These are phyloP conservation scores for Sebastes glaucus DNA, from an alignment of 2,797 vertebrate species.

Conservation along the genomic window DNA sequence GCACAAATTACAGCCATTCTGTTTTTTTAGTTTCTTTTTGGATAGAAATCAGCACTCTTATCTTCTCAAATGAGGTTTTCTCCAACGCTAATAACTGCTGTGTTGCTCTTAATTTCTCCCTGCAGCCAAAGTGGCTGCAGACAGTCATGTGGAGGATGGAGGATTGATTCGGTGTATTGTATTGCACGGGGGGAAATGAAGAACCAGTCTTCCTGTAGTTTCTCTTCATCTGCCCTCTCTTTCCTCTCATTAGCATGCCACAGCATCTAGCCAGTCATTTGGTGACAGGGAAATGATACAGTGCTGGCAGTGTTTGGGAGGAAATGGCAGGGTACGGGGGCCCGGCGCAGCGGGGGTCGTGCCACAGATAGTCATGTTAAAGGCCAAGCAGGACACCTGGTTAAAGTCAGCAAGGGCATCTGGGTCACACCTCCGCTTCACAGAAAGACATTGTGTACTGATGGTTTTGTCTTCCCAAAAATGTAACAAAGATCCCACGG, in stretches of 20 bases:
- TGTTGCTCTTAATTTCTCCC: conserved; percentile 94
- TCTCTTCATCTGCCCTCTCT: conserved; percentile 91
- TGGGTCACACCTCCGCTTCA: conserved; percentile 60
- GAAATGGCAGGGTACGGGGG: conserved; percentile 93
- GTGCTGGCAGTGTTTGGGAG: conserved; percentile 90
- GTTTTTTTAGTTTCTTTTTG: conserved; percentile 9
- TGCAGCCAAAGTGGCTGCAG: conserved; percentile 92
- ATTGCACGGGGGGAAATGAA: conserved; percentile 56
- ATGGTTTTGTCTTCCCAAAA: neutral
- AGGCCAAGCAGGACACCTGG: conserved; percentile 82
- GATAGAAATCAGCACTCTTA: conserved; percentile 54
- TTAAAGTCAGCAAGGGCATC: conserved; percentile 72
- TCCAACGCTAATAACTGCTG: conserved; percentile 92
- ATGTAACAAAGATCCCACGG: neutral
- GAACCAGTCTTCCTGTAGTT: conserved; percentile 83
- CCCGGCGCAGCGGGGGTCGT: conserved; percentile 88
- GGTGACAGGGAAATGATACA: conserved; percentile 99
- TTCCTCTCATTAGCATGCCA: conserved; percentile 90
- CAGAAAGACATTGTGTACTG: neutral
- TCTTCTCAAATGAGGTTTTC: conserved; percentile 73
- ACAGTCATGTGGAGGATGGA: conserved; percentile 81
- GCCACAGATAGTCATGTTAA: conserved; percentile 91
- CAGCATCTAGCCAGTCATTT: conserved; percentile 93
- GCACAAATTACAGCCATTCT: conserved; percentile 49
- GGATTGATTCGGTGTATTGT: conserved; percentile 87